phyloP scores from a whole-genome alignment of 1,140 invertebrate species.

The Lepidurus couesii region DNA sequence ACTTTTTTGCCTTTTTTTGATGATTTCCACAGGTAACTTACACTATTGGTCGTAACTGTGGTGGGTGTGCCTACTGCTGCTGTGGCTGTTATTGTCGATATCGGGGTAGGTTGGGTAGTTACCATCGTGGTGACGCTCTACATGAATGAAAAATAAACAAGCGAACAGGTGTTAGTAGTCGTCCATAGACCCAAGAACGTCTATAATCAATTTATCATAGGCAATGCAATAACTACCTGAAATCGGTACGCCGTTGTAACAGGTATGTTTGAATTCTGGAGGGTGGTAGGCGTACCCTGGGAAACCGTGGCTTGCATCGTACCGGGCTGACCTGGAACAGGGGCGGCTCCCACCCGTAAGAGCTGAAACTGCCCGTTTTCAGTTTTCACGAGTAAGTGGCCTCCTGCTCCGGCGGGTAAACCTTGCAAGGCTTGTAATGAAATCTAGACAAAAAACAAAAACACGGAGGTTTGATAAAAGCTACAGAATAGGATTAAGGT shows the following conservation, averaged over 20 bases:
- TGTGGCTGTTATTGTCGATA: slow-evolving; percentile 49
- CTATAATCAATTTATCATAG: background rate
- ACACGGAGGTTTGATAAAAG: background rate
- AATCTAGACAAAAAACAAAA: slow-evolving; percentile 36
- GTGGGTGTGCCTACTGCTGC: slow-evolving; percentile 35
- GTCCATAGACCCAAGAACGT: too few relatives aligned
- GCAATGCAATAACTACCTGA: background rate
- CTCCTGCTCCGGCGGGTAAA: slow-evolving; percentile 72
- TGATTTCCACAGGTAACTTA: slow-evolving; percentile 37
- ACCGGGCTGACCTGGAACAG: slow-evolving; percentile 38
- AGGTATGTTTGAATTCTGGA: slow-evolving; percentile 42
- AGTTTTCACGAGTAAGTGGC: slow-evolving; percentile 83
- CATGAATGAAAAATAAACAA: background rate
- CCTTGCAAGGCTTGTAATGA: slow-evolving; percentile 59
- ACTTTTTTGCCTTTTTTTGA: background rate
- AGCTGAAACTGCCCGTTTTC: slow-evolving; percentile 92
- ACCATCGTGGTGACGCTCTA: background rate
- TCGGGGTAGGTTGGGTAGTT: slow-evolving; percentile 48
- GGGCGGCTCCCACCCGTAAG: slow-evolving; percentile 73
- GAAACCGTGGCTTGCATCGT: slow-evolving; percentile 6
- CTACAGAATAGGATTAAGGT: slow-evolving; percentile 17
- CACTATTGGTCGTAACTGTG: slow-evolving; percentile 37
- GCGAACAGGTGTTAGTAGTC: background rate
- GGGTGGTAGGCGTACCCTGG: slow-evolving; percentile 24
- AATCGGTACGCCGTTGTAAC: slow-evolving; percentile 45